These are phyloP conservation scores for Aleiodes alternator DNA, from an alignment of 2,888 invertebrate species.

Conservation along the genomic window DNA sequence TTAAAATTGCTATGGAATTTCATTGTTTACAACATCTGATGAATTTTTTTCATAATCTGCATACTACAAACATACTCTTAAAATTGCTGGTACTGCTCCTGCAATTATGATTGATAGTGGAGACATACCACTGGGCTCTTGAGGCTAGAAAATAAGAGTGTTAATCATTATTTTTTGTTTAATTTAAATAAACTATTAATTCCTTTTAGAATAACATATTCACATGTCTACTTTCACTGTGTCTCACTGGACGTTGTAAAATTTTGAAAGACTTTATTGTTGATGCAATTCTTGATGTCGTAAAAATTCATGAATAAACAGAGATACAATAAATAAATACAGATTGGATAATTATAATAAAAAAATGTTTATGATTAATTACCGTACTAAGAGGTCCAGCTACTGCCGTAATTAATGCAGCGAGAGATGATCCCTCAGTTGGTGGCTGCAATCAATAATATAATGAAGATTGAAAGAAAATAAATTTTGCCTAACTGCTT, in stretches of 20 bases:
- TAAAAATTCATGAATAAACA: conserved; percentile 4
- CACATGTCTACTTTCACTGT: conserved; percentile 35
- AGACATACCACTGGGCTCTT: conserved; percentile 64
- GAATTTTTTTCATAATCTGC: neutral
- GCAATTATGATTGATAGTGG: conserved; percentile 65
- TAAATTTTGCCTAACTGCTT: neutral
- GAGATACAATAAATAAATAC: conserved; percentile 16
- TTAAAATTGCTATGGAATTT: neutral
- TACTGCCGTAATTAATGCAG: conserved; percentile 59
- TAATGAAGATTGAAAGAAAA: neutral
- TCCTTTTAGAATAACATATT: conserved; percentile 25
- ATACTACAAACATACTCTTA: conserved; percentile 63
- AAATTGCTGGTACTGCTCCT: conserved; percentile 65
- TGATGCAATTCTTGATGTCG: conserved; percentile 18
- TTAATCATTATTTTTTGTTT: conserved; percentile 7
- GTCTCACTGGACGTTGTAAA: neutral
- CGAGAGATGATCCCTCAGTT: conserved; percentile 62
- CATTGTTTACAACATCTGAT: neutral
- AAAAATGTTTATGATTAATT: conserved; percentile 43
- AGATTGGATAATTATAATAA: neutral
- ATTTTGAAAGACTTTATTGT: conserved; percentile 26
- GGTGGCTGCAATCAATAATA: conserved; percentile 58
- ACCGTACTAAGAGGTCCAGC: conserved; percentile 67
- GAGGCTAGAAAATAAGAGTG: conserved; percentile 60
- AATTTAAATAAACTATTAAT: conserved; percentile 8